Evolutionary conservation across 2,797 vertebrate genomes (phyloP), one percentile per base, ranked within the genome.

Genomic region (Pangasius macronema): DNA sequence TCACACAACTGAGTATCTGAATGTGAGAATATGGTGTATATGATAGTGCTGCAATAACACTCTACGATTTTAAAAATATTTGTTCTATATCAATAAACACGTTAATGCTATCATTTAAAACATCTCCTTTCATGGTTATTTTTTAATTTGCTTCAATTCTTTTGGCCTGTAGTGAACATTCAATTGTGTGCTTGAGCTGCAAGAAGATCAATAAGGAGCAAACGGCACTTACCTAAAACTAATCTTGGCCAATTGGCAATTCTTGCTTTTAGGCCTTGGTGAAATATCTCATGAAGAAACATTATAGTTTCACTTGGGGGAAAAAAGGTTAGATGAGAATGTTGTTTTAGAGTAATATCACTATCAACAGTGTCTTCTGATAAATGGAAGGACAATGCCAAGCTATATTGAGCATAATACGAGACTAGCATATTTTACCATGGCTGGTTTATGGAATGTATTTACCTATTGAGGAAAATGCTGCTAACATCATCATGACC

Each of bases 221-320:
- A 68, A 68, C 14, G 36, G 27, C 27, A 94, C 97, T 96, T 93
- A 99, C 98, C 98, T 92, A 99, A 95, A 89, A 99, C 97, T 73
- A 99, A 94, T 46, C 97, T 99, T 79, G 98, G 98, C 98, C 98
- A 99, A 93, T 97, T 99, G 87, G 97, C 97, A 88, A 99, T 97
- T 88, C 98, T 96, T 88, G 98, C 98, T 90, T 98, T 97, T 65
- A 99, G 95, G 65, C 98, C 98, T 92, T 99, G 98, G 91, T 98
- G 97, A 95, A 99, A 99, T 96, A 99, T 99, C 95, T 99, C 97
- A 89, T 99, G 97, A 89, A 99, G 96, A 91, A 99, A 99, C 98
- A 99, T 99, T 93, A 99, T 98, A 88, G 98, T 99, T 96, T 99
- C 98, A 94, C 98, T 99, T 86, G 72, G 94, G 72, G 94, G 65